Evolutionary conservation across 2,888 invertebrate genomes (phyloP), one percentile per base, ranked within the genome.

Genomic region (Exocentrus adspersus): DNA sequence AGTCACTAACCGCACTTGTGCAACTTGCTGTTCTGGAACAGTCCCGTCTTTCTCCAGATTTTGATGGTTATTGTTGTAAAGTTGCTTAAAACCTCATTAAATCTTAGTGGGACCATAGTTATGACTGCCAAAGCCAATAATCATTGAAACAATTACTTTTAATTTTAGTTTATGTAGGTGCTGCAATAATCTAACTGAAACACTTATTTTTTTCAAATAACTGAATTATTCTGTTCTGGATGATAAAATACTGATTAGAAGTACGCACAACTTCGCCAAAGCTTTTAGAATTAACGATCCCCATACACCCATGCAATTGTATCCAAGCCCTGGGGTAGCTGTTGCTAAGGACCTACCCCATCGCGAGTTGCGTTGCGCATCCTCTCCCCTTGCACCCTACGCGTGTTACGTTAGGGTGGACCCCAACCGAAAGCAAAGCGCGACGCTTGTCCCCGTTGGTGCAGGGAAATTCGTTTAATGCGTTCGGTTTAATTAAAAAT

Each of bases 341-440:
- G 67, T 68, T 70, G 67, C 67, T 62, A 66, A 66, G 63, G 66
- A 67, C 69, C 69, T 69, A 69, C 69, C 69, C 67, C 69, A 69
- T 67, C 64, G 48, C 43, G 20, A 41, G 53, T 51, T 53, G 60
- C 58, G 62, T 69, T 69, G 67, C 59, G 69, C 65, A 64, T 59
- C 28, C 41, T 51, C 43, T 61, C 62, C 65, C 65, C 53, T 30
- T 42, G 57, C 46, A 28, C 48, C 19, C 24, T 16, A 51, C 62
- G 62, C 67, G 64, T 67, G 52, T 59, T 62, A 61, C 64, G 62
- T 54, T 21, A 42, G 45, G 41, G 53, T 54, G 28, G 60, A 54
- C 64, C 62, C 57, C 17, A 52, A 41, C 48, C 48, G 52, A 62
- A 37, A 14, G 54, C 37, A 2, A 14, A 21, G 21, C 7, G 53